These are phyloP conservation scores for Thereva nobilitata DNA, from an alignment of 2,888 invertebrate genomes.

Conservation along the genomic window DNA sequence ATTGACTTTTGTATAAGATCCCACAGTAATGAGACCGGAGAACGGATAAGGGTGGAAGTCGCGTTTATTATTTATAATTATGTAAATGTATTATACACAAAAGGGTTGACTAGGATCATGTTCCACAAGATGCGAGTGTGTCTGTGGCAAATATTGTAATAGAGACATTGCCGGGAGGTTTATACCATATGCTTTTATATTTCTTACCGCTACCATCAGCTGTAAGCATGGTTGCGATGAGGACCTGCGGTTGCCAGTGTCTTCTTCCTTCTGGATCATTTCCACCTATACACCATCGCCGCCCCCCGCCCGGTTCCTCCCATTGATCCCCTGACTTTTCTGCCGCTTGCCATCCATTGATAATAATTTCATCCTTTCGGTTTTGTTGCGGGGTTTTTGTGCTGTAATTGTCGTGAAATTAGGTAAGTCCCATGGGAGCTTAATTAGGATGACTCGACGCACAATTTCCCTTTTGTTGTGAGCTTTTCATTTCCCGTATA, in stretches of 20 bases:
- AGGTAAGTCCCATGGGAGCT: slow-evolving; percentile 30
- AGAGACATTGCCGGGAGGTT: slow-evolving; percentile 17
- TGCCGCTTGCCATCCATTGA: no score
- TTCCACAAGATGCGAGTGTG: background rate
- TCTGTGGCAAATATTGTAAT: background rate
- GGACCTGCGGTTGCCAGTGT: slow-evolving; percentile 21
- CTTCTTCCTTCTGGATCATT: slow-evolving; percentile 13
- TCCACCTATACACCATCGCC: background rate
- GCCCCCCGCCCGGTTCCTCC: background rate
- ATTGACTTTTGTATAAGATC: slow-evolving; percentile 6
- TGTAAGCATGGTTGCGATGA: slow-evolving; percentile 11
- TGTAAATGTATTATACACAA: slow-evolving; percentile 29
- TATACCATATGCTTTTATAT: slow-evolving; percentile 20
- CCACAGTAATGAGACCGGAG: slow-evolving; percentile 23
- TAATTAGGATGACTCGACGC: slow-evolving; percentile 36
- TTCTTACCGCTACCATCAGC: slow-evolving; percentile 19
- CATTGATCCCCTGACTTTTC: slow-evolving; percentile 16
- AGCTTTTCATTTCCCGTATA: slow-evolving; percentile 2
- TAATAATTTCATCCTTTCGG: slow-evolving; percentile 25
- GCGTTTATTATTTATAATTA: slow-evolving; percentile 34
- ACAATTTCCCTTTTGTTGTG: slow-evolving; percentile 23
- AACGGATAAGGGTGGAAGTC: slow-evolving; percentile 21
- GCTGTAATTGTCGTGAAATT: slow-evolving; percentile 36
- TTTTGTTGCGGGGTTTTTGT: slow-evolving; percentile 25
- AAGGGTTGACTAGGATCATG: slow-evolving; percentile 26